A percentile compares a stretch with the other conserved stretches of the same genome.
phyloP scores from a whole-genome alignment of 2,797 vertebrate species.

The Harpagifer antarcticus region DNA sequence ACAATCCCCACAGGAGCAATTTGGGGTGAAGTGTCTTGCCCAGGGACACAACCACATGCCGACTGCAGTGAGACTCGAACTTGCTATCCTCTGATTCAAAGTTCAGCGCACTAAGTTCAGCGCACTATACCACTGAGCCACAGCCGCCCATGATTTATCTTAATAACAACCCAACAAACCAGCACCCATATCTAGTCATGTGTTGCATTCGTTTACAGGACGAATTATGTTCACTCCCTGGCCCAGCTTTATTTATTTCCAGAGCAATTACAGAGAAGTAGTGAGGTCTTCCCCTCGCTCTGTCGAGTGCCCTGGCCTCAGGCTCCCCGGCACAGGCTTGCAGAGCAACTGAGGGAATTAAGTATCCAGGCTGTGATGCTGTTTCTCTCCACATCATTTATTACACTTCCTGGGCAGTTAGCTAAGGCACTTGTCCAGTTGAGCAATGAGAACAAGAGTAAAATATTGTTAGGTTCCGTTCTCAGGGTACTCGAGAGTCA shows the following conservation, averaged over 20 bases:
- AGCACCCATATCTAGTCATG: not conserved
- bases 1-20: no score
- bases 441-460: constrained; percentile 18
- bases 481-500: constrained; percentile 24
- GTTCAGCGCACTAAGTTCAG: not conserved
- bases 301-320: constrained; percentile 36
- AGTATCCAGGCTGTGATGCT: constrained; percentile 54
- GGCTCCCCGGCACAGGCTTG: constrained; percentile 30
- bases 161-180: constrained; percentile 17
- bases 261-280: constrained; percentile 61
- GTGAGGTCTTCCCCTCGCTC: constrained; percentile 34
- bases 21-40: no score
- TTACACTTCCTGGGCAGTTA: constrained; percentile 52
- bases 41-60: no score
- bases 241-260: constrained; percentile 45
- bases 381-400: constrained; percentile 64
- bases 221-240: constrained; percentile 29
- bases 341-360: constrained; percentile 58
- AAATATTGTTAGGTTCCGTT: constrained; percentile 29
- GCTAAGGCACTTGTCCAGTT: constrained; percentile 29
- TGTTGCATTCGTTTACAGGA: constrained; percentile 17
- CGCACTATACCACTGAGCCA: no score
- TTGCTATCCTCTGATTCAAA: no score
- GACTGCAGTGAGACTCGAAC: no score
- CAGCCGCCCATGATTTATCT: not conserved